phyloP scores from a whole-genome alignment of 1,140 invertebrate genomes.

The Stratiolaelaps scimitus region DNA sequence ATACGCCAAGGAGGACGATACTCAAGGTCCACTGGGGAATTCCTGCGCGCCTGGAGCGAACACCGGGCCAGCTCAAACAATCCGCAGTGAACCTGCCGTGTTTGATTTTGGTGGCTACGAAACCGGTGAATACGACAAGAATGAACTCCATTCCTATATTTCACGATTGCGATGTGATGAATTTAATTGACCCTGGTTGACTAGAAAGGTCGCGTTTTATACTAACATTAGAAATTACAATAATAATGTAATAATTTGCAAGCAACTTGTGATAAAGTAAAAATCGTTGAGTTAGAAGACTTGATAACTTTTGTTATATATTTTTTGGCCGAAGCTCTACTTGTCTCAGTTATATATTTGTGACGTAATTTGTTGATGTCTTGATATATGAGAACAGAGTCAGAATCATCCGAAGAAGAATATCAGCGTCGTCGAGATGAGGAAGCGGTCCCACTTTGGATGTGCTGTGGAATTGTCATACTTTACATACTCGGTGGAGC shows the following conservation, averaged over 20 bases:
- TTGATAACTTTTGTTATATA: too few species aligned
- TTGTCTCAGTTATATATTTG: too few species aligned
- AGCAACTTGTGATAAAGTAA: too few species aligned
- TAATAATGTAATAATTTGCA: too few species aligned
- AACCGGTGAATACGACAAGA: neutral
- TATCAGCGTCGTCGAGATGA: conserved; percentile 30
- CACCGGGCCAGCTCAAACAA: neutral
- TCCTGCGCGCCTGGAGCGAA: neutral
- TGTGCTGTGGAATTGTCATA: conserved; percentile 75
- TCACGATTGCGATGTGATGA: neutral
- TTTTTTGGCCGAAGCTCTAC: too few species aligned
- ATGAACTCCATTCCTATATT: too few species aligned
- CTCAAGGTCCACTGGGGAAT: too few species aligned
- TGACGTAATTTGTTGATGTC: conserved; percentile 7
- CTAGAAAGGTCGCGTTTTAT: too few species aligned
- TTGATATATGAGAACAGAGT: neutral
- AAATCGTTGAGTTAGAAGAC: too few species aligned
- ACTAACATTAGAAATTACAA: too few species aligned
- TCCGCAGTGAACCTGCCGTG: neutral
- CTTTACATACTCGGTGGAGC: conserved; percentile 81
- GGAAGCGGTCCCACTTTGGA: conserved; percentile 50
- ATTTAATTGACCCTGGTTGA: too few species aligned
- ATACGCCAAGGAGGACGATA: conserved; percentile 5
- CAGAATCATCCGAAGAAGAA: conserved; percentile 11
- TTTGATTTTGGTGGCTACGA: conserved; percentile 21